Evolutionary conservation across 1,140 invertebrate genomes (phyloP).

Genomic region (Triops longicaudatus): DNA sequence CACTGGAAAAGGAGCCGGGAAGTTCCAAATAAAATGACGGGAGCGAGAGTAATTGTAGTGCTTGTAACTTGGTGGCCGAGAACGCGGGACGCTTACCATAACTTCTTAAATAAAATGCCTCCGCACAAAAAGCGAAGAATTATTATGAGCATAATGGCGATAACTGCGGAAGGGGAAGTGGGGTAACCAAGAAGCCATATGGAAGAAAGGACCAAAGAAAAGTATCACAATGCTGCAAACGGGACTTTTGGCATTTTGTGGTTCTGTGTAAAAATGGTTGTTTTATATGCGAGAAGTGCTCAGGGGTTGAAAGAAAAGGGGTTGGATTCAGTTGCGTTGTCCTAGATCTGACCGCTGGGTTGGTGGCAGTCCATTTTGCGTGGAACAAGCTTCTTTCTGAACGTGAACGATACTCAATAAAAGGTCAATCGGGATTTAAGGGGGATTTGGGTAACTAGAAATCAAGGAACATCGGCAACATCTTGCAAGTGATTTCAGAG

Average conservation of each 20-base stretch:
- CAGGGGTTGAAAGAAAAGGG: not conserved
- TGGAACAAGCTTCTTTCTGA: not conserved
- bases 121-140: constrained; percentile 11
- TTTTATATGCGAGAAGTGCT: not conserved
- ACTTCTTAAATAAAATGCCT: not conserved
- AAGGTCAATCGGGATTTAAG: not conserved
- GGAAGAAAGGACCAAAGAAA: not conserved
- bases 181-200: not conserved
- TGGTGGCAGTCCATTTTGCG: not conserved
- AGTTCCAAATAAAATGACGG: not conserved
- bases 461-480: not conserved
- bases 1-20: not conserved
- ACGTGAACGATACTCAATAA: not conserved
- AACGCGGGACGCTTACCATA: not conserved
- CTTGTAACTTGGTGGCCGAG: not conserved
- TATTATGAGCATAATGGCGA: not conserved
- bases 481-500: not conserved
- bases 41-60: not conserved
- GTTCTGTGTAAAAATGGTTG: not conserved
- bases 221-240: constrained; percentile 1
- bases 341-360: no score
- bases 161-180: not conserved
- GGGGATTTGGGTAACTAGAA: not conserved
- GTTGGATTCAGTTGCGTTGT: not conserved
- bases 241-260: not conserved